Base-by-base conservation (phyloP, 1,140 invertebrate genomes). In the Metopolophium dirhodum region DNA sequence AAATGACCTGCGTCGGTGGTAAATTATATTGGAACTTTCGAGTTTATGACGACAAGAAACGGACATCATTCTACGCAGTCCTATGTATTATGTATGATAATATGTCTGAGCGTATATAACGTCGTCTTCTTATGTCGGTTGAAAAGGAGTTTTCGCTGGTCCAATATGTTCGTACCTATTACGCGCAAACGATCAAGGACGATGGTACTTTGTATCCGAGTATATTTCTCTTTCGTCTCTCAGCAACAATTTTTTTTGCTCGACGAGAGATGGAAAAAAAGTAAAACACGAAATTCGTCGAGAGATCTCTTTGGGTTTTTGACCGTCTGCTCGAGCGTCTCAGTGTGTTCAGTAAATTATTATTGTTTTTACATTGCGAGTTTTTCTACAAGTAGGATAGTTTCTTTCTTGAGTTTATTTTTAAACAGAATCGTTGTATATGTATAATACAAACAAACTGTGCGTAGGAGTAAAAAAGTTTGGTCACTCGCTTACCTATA, bases 21-120 rank as follows among this genome's bases (percentile, higher is more conserved):
- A 51, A 35, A 90, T 26, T 87, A 90, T 54, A 91, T 91, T 77
- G 57, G 45, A 91, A 91, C 57, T 91, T 45, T 7, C 30, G 57
- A 77, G 90, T 91, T 91, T 61, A 91, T 22, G 30, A 77, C 57
- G 20, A 54, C 89, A 7, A 41, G 3, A 77, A n/a, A n/a, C 30
- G 61, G 4, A 77, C n/a, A 77, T 18, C 30, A 18, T 4, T 77
- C 61, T 41, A 41, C 11, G n/a, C n/a, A 77, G 61, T 68, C 14
- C 14, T 68, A n/a, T 68, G 4, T 18, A 68, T 18, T 14, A 0
- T n/a, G 30, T n/a, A n/a, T 77, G 41, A 77, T 6, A n/a, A n/a
- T 77, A 20, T 77, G 30, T 77, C 9, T 61, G 8, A 11, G 26
- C 26, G 57, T 61, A 9, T 61, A 9, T 57, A 57, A 57, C 23